Base-by-base conservation (phyloP, 2,797 vertebrate genomes). In the Prunella strophiata region DNA sequence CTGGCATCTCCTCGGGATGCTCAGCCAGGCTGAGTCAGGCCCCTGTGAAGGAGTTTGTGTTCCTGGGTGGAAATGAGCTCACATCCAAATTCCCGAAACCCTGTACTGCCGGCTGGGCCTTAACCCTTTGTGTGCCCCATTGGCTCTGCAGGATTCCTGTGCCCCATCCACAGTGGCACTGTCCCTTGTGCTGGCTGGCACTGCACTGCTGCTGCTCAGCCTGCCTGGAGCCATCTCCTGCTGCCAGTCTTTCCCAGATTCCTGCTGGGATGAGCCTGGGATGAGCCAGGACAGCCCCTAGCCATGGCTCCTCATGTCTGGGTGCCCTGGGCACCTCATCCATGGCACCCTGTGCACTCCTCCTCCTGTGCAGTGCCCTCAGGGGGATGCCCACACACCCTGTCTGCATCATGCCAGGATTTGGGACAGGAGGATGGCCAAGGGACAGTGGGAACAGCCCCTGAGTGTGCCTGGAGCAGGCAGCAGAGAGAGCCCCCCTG, bases 1-100 rank as follows among this genome's bases (percentile, higher is more conserved):
- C 55, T 29, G 34, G 43, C 77, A 65, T 16, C 11, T 1, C 54
- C 43, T n/a, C 47, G 11, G 71, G 70, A 13, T n/a, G 77, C 88
- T 87, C 47, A 13, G 73, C 61, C 0, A 1, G 57, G 79, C 82
- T 91, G 91, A 81, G 34, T 80, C 93, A 93, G 82, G 57, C 47
- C 58, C 62, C 0, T 11, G 4, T 22, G 95, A 54, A 85, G 85
- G 47, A 29, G 16, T 65, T 84, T 30, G 43, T 68, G 76, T 90
- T 88, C 88, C 79, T 75, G 70, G 66, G 59, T 88, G 93, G 88
- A 93, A 93, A 84, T 75, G 58, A 94, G 43, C 82, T 87, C 88
- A 78, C 52, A 52, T 12, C 52, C 68, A 38, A 42, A 84, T 90
- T 86, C 83, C 89, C 10, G 7, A 88, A 91, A 32, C 52, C 51